A percentile compares a stretch with the other conserved stretches of the same genome.
phyloP scores from a whole-genome alignment of 37 sponge, comb jelly and placozoan species.

The Tethya wilhelma region DNA sequence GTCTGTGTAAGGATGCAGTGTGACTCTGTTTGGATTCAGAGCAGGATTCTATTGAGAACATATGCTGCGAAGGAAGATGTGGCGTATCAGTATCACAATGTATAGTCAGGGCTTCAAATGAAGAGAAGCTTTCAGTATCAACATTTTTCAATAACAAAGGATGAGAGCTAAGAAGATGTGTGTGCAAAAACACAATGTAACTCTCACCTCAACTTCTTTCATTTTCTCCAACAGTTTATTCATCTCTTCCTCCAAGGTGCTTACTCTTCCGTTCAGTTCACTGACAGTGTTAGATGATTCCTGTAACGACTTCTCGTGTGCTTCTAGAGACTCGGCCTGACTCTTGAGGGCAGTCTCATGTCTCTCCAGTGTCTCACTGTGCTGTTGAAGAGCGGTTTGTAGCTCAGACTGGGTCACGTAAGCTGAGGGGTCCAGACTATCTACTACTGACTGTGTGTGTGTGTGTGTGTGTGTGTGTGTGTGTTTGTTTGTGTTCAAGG shows the following conservation, averaged over 20 bases:
- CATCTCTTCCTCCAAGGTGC: constrained; percentile 32
- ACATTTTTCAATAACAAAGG: neutral
- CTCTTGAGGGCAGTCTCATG: constrained; percentile 36
- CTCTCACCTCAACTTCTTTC: constrained; percentile 38
- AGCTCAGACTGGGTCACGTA: neutral
- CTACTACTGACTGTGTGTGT: neutral
- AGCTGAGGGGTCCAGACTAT: neutral
- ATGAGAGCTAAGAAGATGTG: no score
- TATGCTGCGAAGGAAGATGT: no score
- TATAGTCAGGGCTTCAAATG: no score
- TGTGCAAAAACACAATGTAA: no score
- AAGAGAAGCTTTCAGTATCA: neutral
- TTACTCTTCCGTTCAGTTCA: constrained; percentile 21
- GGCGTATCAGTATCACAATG: neutral
- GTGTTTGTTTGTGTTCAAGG: constrained; percentile 14
- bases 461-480: neutral
- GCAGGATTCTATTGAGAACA: no score
- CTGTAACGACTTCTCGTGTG: neutral
- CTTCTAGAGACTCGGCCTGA: constrained; percentile 12
- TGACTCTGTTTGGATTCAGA: no score
- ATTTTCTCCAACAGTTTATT: constrained; percentile 19
- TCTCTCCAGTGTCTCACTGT: constrained; percentile 16
- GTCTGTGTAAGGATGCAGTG: no score
- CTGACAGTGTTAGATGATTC: constrained; percentile 2
- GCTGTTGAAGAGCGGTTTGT: constrained; percentile 8